Conservation (phyloP, 2,888 invertebrate genomes). For the Drosophila mayaguana region DNA sequence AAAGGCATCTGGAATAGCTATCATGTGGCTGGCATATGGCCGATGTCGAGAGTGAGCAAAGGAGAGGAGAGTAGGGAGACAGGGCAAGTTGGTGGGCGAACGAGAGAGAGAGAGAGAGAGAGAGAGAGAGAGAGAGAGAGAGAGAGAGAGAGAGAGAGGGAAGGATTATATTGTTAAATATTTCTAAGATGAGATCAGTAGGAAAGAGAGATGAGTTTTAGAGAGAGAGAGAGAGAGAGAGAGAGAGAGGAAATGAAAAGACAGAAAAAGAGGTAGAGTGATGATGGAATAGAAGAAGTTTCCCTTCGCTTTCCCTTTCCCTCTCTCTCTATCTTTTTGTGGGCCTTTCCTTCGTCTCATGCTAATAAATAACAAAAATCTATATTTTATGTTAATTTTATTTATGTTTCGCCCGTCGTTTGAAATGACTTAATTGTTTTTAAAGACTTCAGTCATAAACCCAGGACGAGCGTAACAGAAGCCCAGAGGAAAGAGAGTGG, state of each 20-base stretch:
- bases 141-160: background rate
- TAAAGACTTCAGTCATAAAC: slow-evolving; percentile 1
- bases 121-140: background rate
- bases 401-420: background rate
- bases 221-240: background rate
- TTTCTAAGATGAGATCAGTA: background rate
- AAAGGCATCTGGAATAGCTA: background rate
- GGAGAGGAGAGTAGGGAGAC: too few species aligned
- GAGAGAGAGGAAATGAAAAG: background rate
- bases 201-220: background rate
- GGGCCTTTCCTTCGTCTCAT: background rate
- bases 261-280: background rate
- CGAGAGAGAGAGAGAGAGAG: background rate
- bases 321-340: background rate
- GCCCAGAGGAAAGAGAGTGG: background rate
- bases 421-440: background rate
- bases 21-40: slow-evolving; percentile 34
- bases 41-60: background rate
- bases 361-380: too few species aligned
- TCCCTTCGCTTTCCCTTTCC: background rate
- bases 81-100: background rate
- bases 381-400: background rate
- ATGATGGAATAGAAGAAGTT: background rate
- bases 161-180: too few species aligned
- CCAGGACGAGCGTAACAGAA: background rate